A percentile compares a stretch with the other conserved stretches of the same genome.
Conservation (phyloP, 2,888 invertebrate genomes). For the Lysandra coridon region DNA sequence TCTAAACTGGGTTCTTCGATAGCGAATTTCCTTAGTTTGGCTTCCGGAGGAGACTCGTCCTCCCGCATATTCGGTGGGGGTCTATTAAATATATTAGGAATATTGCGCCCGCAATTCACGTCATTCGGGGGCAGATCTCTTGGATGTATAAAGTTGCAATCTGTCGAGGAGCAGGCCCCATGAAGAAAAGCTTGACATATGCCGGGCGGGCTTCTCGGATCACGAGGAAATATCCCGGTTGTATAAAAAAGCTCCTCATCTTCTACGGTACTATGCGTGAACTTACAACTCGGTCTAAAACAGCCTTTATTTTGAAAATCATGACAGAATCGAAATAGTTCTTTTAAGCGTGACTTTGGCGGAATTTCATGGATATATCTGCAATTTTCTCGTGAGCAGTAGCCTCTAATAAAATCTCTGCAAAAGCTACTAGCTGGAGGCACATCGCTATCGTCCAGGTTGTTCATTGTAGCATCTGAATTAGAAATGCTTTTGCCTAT, state of each 20-base stretch:
- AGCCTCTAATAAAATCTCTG: slow-evolving; percentile 75
- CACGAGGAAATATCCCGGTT: slow-evolving; percentile 82
- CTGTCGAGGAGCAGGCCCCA: slow-evolving; percentile 78
- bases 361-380: slow-evolving; percentile 69
- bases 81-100: slow-evolving; percentile 54
- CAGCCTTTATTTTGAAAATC: slow-evolving; percentile 86
- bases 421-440: slow-evolving; percentile 59
- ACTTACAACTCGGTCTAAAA: slow-evolving; percentile 83
- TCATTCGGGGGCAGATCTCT: slow-evolving; percentile 56
- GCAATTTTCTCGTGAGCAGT: slow-evolving; percentile 78
- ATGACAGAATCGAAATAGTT: slow-evolving; percentile 78
- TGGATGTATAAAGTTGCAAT: slow-evolving; percentile 61
- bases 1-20: slow-evolving; percentile 62
- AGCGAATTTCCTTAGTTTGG: slow-evolving; percentile 64
- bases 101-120: slow-evolving; percentile 48
- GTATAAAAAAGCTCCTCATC: slow-evolving; percentile 85
- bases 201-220: slow-evolving; percentile 60
- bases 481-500: slow-evolving; percentile 48
- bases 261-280: slow-evolving; percentile 84
- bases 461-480: slow-evolving; percentile 50
- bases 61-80: slow-evolving; percentile 59
- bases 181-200: slow-evolving; percentile 83
- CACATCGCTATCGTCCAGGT: slow-evolving; percentile 50
- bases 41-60: slow-evolving; percentile 69
- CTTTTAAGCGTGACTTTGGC: slow-evolving; percentile 59